Base-by-base conservation (phyloP, 2,797 vertebrate genomes). In the Gymnoscopelus braueri region DNA sequence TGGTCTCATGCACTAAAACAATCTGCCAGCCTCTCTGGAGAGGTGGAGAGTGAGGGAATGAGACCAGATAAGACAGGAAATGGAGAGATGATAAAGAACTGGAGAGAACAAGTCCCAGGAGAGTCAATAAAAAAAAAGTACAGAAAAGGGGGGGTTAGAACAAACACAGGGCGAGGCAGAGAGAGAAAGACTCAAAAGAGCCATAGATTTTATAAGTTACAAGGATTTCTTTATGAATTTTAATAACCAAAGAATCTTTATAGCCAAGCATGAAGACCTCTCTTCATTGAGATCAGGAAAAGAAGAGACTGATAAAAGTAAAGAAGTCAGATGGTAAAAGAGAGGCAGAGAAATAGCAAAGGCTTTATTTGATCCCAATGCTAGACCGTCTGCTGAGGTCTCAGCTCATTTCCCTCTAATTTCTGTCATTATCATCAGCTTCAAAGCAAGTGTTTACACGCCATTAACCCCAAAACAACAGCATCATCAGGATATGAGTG, bases 1-100 rank as follows among this genome's bases (percentile, higher is more conserved):
- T 82, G 83, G 75, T 88, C 85, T 89, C 84, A 79, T 83, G 83
- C 85, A 71, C 87, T 80, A 78, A 91, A 89, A 90, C 81, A 87
- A 87, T 88, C 84, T 83, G 63, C 75, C 55, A 29, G 73, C 74
- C 78, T 85, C 87, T 88, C 81, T 3, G 11, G 86, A 89, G 88
- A 87, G 65, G 76, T 82, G 78, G 79, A 77, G 78, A 77, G 63
- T 47, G 78, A 88, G 82, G 77, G 79, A 83, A 81, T 68, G 69
- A 86, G 84, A 87, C 75, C 63, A 84, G 88, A 90, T 84, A 82
- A 88, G 87, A 82, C 9, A 65, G 74, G 80, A 80, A 75, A 65
- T 83, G 71, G 65, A 72, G 79, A 79, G 70, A 69, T 60, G 84
- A 86, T 85, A 87, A 86, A 85, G 83, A 88, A 81, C 78, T 67